Evolutionary conservation across 1,140 invertebrate genomes (phyloP), one percentile per base, ranked within the genome.

Genomic region (Lepeophtheirus salmonis): DNA sequence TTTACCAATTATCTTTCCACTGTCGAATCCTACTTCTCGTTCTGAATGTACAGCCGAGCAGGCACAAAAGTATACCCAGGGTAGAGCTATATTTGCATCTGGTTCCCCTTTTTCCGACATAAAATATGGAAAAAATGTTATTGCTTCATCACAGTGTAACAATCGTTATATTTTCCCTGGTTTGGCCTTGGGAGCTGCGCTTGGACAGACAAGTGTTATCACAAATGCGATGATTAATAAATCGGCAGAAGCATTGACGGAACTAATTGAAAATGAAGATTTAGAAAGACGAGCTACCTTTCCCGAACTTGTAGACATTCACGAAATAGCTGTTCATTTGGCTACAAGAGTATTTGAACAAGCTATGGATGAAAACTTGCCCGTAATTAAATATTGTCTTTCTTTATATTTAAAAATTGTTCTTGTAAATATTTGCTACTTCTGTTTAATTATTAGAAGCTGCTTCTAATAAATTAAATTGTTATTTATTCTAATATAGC

Each of bases 81-180:
- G 57, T 22, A 14, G 57, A 12, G 57, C 57, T 17, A 59, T 59
- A 20, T 59, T 59, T 50, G 57, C 57, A n/a, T 41, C 23, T 20
- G 57, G 57, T 14, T 50, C 30, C 50, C 57, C 57, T 2, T 59
- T 59, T 22, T 17, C 26, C 10, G 14, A 48, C 4, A 17, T 50
- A 16, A 23, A 14, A 3, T 18, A 52, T 50, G 26, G n/a, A 12
- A 41, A 23, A 1, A 50, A 2, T 13, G 23, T 50, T 20, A 23
- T 59, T 18, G 26, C 57, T 18, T 59, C 57, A 13, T 59, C 57
- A 10, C 57, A 59, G 21, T 59, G 57, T 22, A 59, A 59, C 48
- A 59, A 59, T 18, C 51, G 57, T 6, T 59, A 50, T 41, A 59
- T 59, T 18, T 59, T 59, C 48, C 57, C 57, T 59, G 57, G 57